A percentile compares a stretch with the other conserved stretches of the same genome.
Evolutionary conservation across 2,113 vertebrate genomes (phyloP).

Genomic region (Shinisaurus crocodilurus): DNA sequence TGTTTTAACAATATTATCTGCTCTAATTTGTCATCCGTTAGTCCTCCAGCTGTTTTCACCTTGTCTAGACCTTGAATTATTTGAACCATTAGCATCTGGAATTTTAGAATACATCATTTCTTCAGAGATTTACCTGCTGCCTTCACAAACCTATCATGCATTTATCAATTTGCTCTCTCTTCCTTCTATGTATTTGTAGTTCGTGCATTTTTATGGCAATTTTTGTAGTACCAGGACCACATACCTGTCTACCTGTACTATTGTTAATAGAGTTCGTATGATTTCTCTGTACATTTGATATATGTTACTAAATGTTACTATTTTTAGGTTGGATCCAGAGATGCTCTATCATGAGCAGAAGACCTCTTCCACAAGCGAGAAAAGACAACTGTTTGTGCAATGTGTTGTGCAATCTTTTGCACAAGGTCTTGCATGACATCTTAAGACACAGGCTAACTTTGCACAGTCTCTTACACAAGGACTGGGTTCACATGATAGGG

Average conservation of each 20-base stretch:
- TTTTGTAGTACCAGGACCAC: constrained; percentile 32
- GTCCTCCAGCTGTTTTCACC: constrained; percentile 29
- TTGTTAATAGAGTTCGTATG: background rate
- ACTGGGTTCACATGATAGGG: too few relatives aligned
- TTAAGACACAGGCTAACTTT: background rate
- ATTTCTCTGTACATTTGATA: background rate
- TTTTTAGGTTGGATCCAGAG: background rate
- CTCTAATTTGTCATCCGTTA: constrained; percentile 29
- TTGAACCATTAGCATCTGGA: background rate
- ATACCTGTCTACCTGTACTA: constrained; percentile 9
- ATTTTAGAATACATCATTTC: constrained; percentile 12
- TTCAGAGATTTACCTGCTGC: constrained; percentile 32
- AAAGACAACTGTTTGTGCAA: background rate
- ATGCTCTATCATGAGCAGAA: background rate
- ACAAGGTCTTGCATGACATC: background rate
- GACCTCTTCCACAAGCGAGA: background rate
- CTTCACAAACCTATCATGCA: background rate
- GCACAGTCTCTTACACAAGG: background rate
- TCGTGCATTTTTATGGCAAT: constrained; percentile 27
- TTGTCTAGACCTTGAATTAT: constrained; percentile 32
- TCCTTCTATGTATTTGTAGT: constrained; percentile 34
- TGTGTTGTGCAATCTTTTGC: background rate
- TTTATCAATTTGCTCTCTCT: constrained; percentile 39
- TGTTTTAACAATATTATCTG: constrained; percentile 7
- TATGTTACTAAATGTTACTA: too few relatives aligned